Percentiles rank a stretch among this genome's conserved stretches.
Evolutionary conservation across 2,113 vertebrate genomes (phyloP).

Genomic region (Forbesichthys agassizii): DNA sequence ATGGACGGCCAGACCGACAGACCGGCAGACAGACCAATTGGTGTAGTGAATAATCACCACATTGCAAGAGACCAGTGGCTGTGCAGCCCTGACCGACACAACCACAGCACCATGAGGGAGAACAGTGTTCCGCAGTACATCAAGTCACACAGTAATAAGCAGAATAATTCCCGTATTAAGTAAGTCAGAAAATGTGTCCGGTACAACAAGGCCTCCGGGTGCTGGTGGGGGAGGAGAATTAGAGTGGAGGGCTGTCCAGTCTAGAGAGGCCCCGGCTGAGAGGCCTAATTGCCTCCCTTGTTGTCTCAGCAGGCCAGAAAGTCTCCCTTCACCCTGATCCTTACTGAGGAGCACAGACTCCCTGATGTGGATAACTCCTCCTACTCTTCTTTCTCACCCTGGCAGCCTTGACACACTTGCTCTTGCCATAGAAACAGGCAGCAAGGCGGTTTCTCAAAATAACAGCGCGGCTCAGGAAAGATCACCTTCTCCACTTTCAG

Average conservation of each 20-base stretch:
- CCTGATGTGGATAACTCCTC: slow-evolving; percentile 29
- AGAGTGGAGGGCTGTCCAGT: slow-evolving; percentile 41
- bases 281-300: slow-evolving; percentile 71
- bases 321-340: slow-evolving; percentile 52
- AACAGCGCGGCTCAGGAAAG: not conserved
- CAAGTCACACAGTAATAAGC: not conserved
- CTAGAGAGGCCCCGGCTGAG: slow-evolving; percentile 64
- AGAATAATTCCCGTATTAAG: slow-evolving; percentile 43
- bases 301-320: slow-evolving; percentile 55
- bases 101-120: slow-evolving; percentile 45
- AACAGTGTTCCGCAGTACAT: slow-evolving; percentile 31
- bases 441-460: slow-evolving; percentile 29
- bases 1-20: not conserved
- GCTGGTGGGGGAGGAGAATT: slow-evolving; percentile 36
- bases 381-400: slow-evolving; percentile 9
- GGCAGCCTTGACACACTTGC: slow-evolving; percentile 4
- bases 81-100: slow-evolving; percentile 17
- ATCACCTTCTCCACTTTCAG: no score
- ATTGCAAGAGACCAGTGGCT: slow-evolving; percentile 26
- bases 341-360: slow-evolving; percentile 40
- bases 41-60: slow-evolving; percentile 25
- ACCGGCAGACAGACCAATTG: slow-evolving; percentile 24
- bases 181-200: slow-evolving; percentile 27
- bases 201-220: slow-evolving; percentile 33
- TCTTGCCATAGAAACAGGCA: not conserved